Conservation (phyloP, 2,888 invertebrate genomes). For the Drosophila mulleri region DNA sequence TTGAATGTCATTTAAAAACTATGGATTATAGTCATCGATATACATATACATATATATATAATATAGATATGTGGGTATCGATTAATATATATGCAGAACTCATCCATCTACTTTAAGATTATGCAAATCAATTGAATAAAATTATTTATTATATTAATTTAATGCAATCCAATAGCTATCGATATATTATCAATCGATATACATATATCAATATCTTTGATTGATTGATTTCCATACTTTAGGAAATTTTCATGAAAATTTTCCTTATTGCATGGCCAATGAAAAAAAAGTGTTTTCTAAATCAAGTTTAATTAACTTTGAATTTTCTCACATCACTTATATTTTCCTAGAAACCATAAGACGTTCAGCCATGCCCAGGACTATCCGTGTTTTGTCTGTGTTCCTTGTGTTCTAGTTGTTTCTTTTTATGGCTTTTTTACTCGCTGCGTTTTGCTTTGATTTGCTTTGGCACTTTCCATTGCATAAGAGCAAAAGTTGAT, state of each 20-base stretch:
- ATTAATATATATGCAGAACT: too few species aligned
- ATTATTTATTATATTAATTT: background rate
- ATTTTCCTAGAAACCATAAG: background rate
- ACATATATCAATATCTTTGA: background rate
- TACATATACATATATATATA: too few species aligned
- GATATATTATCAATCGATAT: background rate
- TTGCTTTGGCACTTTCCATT: conserved; percentile 71
- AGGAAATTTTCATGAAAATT: background rate
- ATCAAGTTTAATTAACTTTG: background rate
- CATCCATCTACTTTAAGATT: background rate
- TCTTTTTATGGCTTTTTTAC: conserved; percentile 25
- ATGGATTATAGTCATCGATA: too few species aligned
- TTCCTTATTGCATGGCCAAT: background rate
- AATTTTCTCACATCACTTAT: background rate
- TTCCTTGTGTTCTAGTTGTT: conserved; percentile 13
- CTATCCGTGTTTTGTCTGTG: background rate
- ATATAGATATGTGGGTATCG: too few species aligned
- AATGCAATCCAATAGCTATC: background rate
- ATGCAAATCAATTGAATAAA: background rate
- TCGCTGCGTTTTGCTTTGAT: conserved; percentile 51
- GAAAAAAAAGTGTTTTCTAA: background rate
- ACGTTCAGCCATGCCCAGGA: background rate
- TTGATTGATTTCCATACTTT: background rate
- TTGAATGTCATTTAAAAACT: too few species aligned
- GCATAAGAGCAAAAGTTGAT: conserved; percentile 73